Evolutionary conservation across 37 sponge, comb jelly and placozoan species (phyloP).

Genomic region (Mnemiopsis leidyi): DNA sequence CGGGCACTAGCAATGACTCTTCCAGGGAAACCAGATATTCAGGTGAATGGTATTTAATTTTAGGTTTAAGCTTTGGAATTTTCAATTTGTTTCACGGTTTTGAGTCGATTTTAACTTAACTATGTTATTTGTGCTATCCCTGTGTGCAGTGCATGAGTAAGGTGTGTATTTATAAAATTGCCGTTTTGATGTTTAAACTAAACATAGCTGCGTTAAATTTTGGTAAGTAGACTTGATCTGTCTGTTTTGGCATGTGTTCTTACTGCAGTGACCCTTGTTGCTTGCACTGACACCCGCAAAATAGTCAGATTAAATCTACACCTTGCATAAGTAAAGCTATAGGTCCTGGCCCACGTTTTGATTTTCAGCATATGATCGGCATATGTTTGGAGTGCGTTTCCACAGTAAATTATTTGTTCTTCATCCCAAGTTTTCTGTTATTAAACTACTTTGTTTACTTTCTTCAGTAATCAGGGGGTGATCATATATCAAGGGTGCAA

Average conservation of each 20-base stretch:
- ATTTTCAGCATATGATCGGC: not conserved
- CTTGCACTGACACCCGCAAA: too few species aligned
- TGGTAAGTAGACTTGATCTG: not conserved
- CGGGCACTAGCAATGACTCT: not conserved
- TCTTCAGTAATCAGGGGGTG: too few species aligned
- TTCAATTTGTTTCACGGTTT: not conserved
- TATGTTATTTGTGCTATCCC: not conserved
- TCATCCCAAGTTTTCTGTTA: not conserved
- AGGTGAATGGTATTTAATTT: not conserved
- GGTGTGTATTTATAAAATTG: not conserved
- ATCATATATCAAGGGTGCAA: too few species aligned
- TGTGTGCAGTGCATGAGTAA: not conserved
- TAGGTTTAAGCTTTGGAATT: not conserved
- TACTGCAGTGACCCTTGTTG: too few species aligned
- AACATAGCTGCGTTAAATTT: not conserved
- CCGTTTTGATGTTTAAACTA: not conserved
- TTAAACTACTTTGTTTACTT: not conserved
- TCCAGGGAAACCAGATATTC: not conserved
- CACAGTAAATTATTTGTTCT: constrained; percentile 32
- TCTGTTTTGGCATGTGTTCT: not conserved
- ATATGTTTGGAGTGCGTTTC: not conserved
- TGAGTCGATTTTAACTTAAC: not conserved
- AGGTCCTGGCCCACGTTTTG: too few species aligned
- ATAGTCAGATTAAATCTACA: too few species aligned
- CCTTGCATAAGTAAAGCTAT: not conserved